Percentiles rank a stretch among this genome's conserved stretches.
phyloP scores from a whole-genome alignment of 2,888 invertebrate genomes.

The Cephus pulcher region DNA sequence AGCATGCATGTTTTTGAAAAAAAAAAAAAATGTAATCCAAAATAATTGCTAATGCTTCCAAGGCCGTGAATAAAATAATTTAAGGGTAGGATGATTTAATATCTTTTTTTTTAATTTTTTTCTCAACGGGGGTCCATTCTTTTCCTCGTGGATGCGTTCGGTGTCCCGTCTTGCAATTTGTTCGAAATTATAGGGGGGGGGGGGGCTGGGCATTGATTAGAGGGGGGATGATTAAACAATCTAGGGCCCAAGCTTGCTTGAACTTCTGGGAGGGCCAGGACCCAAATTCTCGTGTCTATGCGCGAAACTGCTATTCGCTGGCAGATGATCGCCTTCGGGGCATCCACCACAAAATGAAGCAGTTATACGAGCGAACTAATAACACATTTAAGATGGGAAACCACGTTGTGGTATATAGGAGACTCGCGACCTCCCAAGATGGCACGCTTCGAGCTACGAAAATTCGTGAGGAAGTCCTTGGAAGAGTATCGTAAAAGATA shows the following conservation, averaged over 20 bases:
- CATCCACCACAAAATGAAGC: slow-evolving; percentile 65
- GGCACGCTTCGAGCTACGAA: slow-evolving; percentile 59
- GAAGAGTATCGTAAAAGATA: background rate
- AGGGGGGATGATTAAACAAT: slow-evolving; percentile 63
- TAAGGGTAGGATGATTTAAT: background rate
- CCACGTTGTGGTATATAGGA: slow-evolving; percentile 47
- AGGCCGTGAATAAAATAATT: background rate
- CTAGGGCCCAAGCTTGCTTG: slow-evolving; percentile 61
- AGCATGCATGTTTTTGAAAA: background rate
- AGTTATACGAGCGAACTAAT: slow-evolving; percentile 67
- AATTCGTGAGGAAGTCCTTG: background rate
- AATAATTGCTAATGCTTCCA: no score
- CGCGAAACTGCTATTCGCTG: slow-evolving; percentile 38
- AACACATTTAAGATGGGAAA: slow-evolving; percentile 64
- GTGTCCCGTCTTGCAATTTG: slow-evolving; percentile 52
- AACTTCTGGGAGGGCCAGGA: slow-evolving; percentile 63
- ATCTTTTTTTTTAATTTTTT: background rate
- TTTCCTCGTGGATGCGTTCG: background rate
- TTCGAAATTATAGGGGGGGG: slow-evolving; percentile 62
- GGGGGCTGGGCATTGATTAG: slow-evolving; percentile 59
- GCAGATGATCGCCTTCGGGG: slow-evolving; percentile 64
- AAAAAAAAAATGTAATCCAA: no score
- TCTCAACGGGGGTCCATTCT: background rate
- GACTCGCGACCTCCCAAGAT: slow-evolving; percentile 65
- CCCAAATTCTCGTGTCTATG: slow-evolving; percentile 38